Conservation (phyloP, 2,888 invertebrate species). For the Dyspetes luteomarginatus region DNA sequence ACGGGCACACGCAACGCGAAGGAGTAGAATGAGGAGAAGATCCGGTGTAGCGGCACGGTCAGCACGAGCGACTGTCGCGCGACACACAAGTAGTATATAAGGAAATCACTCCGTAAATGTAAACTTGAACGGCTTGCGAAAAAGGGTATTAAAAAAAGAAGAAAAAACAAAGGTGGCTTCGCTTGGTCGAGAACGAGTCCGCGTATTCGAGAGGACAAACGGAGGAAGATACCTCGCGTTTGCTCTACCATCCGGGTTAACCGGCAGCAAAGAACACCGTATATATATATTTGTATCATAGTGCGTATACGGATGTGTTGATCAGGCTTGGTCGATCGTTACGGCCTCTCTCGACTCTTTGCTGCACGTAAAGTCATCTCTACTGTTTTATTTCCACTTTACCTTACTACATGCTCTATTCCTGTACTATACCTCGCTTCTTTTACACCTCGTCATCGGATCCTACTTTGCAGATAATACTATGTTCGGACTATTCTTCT, state of each 20-base stretch:
- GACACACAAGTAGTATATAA: constrained; percentile 67
- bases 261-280: constrained; percentile 61
- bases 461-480: constrained; percentile 8
- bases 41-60: constrained; percentile 25
- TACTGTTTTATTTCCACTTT: constrained; percentile 42
- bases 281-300: constrained; percentile 38
- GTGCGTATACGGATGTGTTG: background rate
- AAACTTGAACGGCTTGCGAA: constrained; percentile 71
- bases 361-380: constrained; percentile 21
- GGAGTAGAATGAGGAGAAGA: constrained; percentile 19
- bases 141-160: background rate
- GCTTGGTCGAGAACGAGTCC: constrained; percentile 28
- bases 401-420: constrained; percentile 2
- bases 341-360: background rate
- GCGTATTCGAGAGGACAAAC: constrained; percentile 54
- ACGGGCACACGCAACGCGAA: constrained; percentile 59
- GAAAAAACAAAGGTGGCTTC: constrained; percentile 3
- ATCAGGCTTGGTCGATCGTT: background rate
- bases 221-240: constrained; percentile 19
- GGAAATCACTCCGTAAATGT: constrained; percentile 78
- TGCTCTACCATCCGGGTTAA: constrained; percentile 63
- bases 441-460: constrained; percentile 34
- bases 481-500: constrained; percentile 61
- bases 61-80: constrained; percentile 8
- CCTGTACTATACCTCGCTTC: constrained; percentile 2